A percentile compares a stretch with the other conserved stretches of the same genome.
Conservation (phyloP, 2,797 vertebrate species). For the Falco novaeseelandiae region DNA sequence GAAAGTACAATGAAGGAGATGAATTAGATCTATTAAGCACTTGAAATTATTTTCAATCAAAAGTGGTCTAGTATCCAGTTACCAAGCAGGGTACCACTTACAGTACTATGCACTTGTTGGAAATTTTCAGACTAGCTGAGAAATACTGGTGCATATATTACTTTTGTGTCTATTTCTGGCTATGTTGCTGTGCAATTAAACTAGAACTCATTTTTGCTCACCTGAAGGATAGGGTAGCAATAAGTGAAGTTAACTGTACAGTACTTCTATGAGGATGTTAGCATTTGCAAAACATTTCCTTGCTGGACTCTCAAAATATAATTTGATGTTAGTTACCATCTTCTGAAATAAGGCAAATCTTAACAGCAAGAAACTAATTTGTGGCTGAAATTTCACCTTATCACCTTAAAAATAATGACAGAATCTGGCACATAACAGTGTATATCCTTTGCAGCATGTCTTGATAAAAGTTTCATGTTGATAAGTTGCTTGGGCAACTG, state of each 20-base stretch:
- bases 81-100: not conserved
- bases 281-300: not conserved
- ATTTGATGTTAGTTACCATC: not conserved
- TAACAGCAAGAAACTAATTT: not conserved
- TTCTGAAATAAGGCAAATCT: not conserved
- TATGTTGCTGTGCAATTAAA: conserved; percentile 37
- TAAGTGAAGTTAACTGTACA: not conserved
- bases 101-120: not conserved
- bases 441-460: not conserved
- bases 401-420: not conserved
- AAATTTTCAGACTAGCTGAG: conserved; percentile 13
- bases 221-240: not conserved
- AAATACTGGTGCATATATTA: conserved; percentile 17
- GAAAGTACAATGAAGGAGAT: not conserved
- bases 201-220: not conserved
- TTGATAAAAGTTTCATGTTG: conserved; percentile 17
- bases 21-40: not conserved
- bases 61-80: not conserved
- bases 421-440: not conserved
- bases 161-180: conserved; percentile 11
- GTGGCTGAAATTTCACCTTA: not conserved
- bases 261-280: not conserved
- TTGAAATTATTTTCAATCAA: not conserved
- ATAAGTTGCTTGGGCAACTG: conserved; percentile 16
- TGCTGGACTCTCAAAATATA: not conserved